These are phyloP conservation scores for Stramonita haemastoma DNA, from an alignment of 2,888 invertebrate species.

Conservation along the genomic window DNA sequence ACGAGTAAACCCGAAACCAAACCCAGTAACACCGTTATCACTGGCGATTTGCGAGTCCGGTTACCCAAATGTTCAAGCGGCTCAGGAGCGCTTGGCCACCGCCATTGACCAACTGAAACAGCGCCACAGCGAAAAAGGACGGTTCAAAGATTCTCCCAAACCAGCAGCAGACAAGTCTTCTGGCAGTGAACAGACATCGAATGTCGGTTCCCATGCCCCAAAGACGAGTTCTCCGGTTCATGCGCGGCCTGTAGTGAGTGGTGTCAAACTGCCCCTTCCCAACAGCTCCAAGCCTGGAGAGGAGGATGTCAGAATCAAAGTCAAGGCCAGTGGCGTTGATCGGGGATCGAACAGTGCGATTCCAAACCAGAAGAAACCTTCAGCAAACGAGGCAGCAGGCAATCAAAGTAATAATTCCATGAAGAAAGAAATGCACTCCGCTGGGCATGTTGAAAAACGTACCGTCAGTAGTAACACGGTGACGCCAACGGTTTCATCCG, in stretches of 20 bases:
- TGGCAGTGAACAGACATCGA: neutral
- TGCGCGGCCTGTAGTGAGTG: neutral
- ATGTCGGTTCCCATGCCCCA: neutral
- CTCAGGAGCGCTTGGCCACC: neutral
- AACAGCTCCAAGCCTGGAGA: neutral
- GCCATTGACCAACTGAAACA: constrained; percentile 14
- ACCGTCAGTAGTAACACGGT: neutral
- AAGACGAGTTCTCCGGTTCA: neutral
- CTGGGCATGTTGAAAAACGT: neutral
- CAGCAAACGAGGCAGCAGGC: neutral
- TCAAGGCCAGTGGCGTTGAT: neutral
- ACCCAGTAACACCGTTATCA: neutral
- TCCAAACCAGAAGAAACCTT: neutral
- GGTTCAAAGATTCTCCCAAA: neutral
- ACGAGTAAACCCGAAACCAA: neutral
- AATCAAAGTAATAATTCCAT: neutral
- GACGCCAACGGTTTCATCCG: neutral
- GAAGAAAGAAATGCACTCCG: neutral
- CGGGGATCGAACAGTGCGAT: neutral
- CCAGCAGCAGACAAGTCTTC: neutral
- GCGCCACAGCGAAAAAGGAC: neutral
- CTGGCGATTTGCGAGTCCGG: neutral
- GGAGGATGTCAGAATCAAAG: neutral
- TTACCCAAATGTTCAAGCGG: neutral
- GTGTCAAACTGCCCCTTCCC: neutral